These are phyloP conservation scores for Parus major DNA, from an alignment of 2,113 vertebrate species.

Conservation along the genomic window DNA sequence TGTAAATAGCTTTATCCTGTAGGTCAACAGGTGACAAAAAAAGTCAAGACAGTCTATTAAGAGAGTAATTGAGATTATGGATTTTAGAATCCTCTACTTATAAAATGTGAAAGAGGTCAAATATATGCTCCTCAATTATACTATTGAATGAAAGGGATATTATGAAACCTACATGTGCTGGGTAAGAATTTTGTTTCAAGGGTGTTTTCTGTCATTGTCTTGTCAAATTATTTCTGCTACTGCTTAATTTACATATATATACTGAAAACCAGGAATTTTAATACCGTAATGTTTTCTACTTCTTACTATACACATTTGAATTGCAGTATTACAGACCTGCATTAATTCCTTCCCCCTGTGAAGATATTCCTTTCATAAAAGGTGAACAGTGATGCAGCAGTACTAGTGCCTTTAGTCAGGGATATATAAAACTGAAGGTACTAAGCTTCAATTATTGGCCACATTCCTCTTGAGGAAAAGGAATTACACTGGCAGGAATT, in stretches of 20 bases:
- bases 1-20: slow-evolving; percentile 52
- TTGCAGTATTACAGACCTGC: neutral
- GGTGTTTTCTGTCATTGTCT: neutral
- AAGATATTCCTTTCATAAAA: neutral
- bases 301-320: neutral
- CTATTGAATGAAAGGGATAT: neutral
- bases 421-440: neutral
- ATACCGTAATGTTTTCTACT: neutral
- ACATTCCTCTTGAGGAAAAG: neutral
- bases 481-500: neutral
- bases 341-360: neutral
- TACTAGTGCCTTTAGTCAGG: neutral
- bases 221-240: neutral
- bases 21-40: slow-evolving; percentile 12
- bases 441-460: neutral
- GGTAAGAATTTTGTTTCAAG: slow-evolving; percentile 2
- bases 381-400: neutral
- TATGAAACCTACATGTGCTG: neutral
- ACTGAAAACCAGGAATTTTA: neutral
- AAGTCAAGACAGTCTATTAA: slow-evolving; percentile 23
- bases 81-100: slow-evolving; percentile 29
- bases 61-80: slow-evolving; percentile 52
- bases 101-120: slow-evolving; percentile 27
- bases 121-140: neutral
- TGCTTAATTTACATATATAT: neutral